phyloP scores from a whole-genome alignment of 2,113 vertebrate species.

The Vireo altiloquus region DNA sequence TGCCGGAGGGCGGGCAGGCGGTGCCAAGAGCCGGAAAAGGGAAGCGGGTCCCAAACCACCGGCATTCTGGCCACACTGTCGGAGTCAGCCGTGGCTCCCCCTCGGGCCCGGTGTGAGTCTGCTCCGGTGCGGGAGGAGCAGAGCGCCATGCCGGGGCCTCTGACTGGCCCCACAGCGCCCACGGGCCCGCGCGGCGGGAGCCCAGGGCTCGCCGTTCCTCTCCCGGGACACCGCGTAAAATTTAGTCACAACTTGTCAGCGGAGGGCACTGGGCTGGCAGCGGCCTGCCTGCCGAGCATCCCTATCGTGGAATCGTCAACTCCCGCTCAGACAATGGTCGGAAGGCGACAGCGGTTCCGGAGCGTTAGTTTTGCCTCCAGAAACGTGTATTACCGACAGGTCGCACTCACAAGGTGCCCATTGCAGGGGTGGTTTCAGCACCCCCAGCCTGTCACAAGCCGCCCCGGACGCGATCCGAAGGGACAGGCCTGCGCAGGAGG shows the following conservation, averaged over 20 bases:
- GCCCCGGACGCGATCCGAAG: too few species aligned
- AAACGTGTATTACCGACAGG: accelerated
- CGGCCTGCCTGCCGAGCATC: not conserved
- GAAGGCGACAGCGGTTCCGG: not conserved
- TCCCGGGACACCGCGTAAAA: not conserved
- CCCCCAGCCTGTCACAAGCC: too few species aligned
- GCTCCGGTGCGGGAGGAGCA: not conserved
- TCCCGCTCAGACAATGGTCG: too few species aligned
- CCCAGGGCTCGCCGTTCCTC: not conserved
- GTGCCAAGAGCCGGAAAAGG: not conserved
- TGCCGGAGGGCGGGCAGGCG: not conserved
- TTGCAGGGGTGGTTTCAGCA: not conserved
- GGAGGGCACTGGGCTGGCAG: not conserved
- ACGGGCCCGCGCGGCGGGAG: not conserved
- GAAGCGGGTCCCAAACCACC: not conserved
- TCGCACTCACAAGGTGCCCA: not conserved
- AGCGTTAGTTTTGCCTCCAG: not conserved
- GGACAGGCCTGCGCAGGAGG: too few species aligned
- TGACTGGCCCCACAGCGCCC: accelerated
- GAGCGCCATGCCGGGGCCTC: too few species aligned
- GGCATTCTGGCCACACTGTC: accelerated
- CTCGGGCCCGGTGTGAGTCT: not conserved
- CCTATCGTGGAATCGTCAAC: too few species aligned
- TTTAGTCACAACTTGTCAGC: not conserved
- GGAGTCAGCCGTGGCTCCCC: too few species aligned